Evolutionary conservation across 2,888 invertebrate species (phyloP), one percentile per base, ranked within the genome.

Genomic region (Tetragonula carbonaria): DNA sequence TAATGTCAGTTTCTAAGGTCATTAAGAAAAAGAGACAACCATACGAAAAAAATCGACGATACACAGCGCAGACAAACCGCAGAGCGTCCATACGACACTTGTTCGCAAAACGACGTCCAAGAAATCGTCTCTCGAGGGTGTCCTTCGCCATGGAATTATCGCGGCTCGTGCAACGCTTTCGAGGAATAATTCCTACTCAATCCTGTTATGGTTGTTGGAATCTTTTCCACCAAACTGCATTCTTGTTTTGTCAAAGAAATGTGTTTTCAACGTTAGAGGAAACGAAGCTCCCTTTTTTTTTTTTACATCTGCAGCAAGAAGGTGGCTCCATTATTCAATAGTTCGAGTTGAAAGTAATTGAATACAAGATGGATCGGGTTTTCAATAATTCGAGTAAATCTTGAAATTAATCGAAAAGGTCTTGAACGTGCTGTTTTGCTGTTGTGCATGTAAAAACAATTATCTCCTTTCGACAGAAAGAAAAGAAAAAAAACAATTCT

Each of bases 141-240:
- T 74, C 83, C 80, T 84, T 80, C 76, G 73, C 16, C 38, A 45
- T 57, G 57, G 71, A 84, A 80, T 77, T 74, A 78, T 71, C 59
- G n/a, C 28, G 45, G 38, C 13, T 33, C 50, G 53, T 53, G 23
- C 72, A 65, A 51, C 53, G 28, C 55, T 70, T 33, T 78, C 53
- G 71, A 70, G 57, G 70, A 83, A 73, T 78, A 53, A 81, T 78
- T 73, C 74, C 21, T 66, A 59, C 28, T 81, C 55, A 65, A 78
- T 62, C 18, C 65, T 21, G 21, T 18, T 21, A 38, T 21, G 11
- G 33, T 5, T 11, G 21, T 65, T 8, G 5, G 21, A 65, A 33
- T 33, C 13, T 65, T 2, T 38, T 33, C 13, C 18, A 28, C 1
- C 8, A 3, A 23, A 23, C 1, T 23, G 28, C 6, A 8, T 62